These are phyloP conservation scores for Drosophila sechellia DNA, from an alignment of 1,140 invertebrate genomes.

Conservation along the genomic window DNA sequence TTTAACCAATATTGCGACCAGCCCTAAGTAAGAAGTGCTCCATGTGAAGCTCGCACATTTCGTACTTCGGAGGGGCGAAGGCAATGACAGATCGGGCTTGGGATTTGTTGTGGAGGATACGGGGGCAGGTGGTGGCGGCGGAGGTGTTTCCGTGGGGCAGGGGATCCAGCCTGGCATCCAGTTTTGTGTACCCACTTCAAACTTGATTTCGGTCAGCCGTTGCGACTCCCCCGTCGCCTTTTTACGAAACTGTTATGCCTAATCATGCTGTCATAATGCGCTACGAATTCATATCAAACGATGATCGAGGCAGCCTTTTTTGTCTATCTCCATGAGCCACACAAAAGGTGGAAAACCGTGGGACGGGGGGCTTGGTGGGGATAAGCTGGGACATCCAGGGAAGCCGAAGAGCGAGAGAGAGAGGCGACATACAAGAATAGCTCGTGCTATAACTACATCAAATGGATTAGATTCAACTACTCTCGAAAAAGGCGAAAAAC, in stretches of 20 bases:
- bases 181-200: conserved; percentile 73
- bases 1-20: conserved; percentile 5
- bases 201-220: conserved; percentile 72
- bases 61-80: conserved; percentile 23
- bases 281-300: conserved; percentile 83
- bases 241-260: conserved; percentile 84
- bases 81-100: conserved; percentile 76
- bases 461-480: conserved; percentile 83
- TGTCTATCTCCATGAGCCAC: conserved; percentile 58
- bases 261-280: conserved; percentile 85
- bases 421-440: conserved; percentile 77
- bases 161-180: conserved; percentile 47
- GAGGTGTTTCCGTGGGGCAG: background rate
- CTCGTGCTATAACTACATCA: conserved; percentile 83
- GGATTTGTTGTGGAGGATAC: conserved; percentile 11
- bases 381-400: background rate
- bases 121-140: background rate
- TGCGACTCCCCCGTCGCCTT: conserved; percentile 61
- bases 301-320: conserved; percentile 80
- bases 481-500: conserved; percentile 79
- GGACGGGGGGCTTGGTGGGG: background rate
- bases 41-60: conserved; percentile 22
- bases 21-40: conserved; percentile 45
- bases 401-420: conserved; percentile 1
- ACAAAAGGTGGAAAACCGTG: conserved; percentile 17